Base-by-base conservation (phyloP, 2,113 vertebrate species). In the Varanus salvator region DNA sequence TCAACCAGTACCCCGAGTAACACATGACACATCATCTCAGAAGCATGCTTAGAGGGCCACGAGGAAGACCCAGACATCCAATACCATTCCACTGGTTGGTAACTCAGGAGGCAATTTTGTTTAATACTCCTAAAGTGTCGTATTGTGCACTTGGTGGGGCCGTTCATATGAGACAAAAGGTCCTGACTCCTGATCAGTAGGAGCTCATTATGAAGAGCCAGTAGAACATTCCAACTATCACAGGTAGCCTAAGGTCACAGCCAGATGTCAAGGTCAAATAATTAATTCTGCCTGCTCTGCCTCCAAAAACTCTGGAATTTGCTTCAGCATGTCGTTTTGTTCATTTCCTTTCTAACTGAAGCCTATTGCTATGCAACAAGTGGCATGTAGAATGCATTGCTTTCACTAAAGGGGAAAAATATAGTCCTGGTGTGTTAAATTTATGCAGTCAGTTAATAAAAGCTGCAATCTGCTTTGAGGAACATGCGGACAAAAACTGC, bases 241-340 rank as follows among this genome's bases (percentile, higher is more conserved):
- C 34, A 0, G 0, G 71, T 89, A 93, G 88, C 54, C 60, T 44
- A 75, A 57, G 29, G 82, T 68, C 8, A 2, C 27, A 88, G 12
- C 25, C 68, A 91, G 82, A 89, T 8, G 85, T 75, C 80, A 92
- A 69, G 0, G 78, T 4, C 27, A 25, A 85, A 80, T 86, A 86
- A 76, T 72, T 38, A 84, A 31, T 27, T 2, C 2, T 60, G 29
- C 38, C 80, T 86, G n/a, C 12, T 50, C 44, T 12, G 81, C 74
- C 50, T 87, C 82, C 60, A 71, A 52, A 4, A 84, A 87, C 57
- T 11, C 52, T 8, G 23, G 29, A 14, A 0, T 68, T 87, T 72
- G 27, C 93, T 90, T n/a, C 2, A 29, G 11, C 7, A 89, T 88
- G 78, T 82, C 87, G 6, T 2, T 11, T n/a, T 66, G 71, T 87